Evolutionary conservation across 2,888 invertebrate species (phyloP).

Genomic region (Diploptera punctata): DNA sequence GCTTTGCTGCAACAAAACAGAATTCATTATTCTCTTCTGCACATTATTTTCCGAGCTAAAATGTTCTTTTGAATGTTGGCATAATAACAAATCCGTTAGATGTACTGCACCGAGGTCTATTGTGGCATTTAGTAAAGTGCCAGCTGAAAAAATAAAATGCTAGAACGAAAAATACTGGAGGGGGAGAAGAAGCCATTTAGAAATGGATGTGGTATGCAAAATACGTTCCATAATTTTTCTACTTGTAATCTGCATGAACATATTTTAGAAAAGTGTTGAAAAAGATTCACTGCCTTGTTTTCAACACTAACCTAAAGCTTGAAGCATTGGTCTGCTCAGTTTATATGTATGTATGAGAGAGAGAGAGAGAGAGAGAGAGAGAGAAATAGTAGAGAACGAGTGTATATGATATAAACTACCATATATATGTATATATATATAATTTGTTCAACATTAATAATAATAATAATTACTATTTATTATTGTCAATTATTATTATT

Average conservation of each 20-base stretch:
- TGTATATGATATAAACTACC: too few relatives aligned
- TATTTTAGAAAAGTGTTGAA: constrained; percentile 18
- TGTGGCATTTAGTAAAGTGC: background rate
- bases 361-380: too few relatives aligned
- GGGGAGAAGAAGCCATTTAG: constrained; percentile 2
- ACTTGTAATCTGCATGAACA: constrained; percentile 16
- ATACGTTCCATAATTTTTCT: constrained; percentile 14
- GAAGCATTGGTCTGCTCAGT: background rate
- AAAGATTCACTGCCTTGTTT: constrained; percentile 12
- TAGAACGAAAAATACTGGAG: too few relatives aligned
- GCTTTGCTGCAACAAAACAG: too few relatives aligned
- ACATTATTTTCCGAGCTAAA: background rate
- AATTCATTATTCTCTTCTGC: background rate
- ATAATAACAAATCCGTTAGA: constrained; percentile 5
- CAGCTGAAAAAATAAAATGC: background rate
- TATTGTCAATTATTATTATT: too few relatives aligned
- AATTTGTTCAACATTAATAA: too few relatives aligned
- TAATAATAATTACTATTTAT: too few relatives aligned
- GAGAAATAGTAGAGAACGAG: too few relatives aligned
- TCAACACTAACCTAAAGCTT: constrained; percentile 10
- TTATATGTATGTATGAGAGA: too few relatives aligned
- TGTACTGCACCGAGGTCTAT: background rate
- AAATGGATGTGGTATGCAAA: constrained; percentile 7
- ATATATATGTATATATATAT: too few relatives aligned
- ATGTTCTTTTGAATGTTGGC: background rate